Conservation (phyloP, 2,113 vertebrate genomes). For the Pseudorectes ferrugineus region DNA sequence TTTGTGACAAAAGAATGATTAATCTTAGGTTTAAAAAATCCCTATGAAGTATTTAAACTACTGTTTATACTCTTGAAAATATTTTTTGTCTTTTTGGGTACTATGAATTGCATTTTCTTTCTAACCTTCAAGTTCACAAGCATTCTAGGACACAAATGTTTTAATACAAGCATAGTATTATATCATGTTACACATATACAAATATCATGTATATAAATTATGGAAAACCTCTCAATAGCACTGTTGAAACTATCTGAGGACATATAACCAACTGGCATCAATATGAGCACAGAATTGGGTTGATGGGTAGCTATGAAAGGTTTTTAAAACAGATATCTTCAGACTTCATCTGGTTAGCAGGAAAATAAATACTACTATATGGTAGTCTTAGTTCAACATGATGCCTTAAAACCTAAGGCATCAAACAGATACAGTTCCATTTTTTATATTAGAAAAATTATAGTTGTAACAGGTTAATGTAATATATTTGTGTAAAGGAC, state of each 20-base stretch:
- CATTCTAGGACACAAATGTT: neutral
- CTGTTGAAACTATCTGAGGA: neutral
- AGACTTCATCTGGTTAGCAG: neutral
- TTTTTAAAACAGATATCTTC: neutral
- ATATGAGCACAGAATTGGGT: neutral
- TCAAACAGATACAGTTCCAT: neutral
- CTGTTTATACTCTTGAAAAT: neutral
- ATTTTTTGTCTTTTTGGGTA: neutral
- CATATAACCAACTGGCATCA: neutral
- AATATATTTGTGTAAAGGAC: neutral
- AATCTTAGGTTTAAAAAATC: neutral
- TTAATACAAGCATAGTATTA: neutral
- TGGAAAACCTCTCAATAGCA: neutral
- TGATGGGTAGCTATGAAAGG: neutral
- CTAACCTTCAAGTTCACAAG: neutral
- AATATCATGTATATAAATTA: accelerated
- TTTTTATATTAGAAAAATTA: neutral
- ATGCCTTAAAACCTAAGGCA: too few relatives aligned
- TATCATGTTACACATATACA: neutral
- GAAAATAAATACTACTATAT: neutral
- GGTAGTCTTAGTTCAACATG: neutral
- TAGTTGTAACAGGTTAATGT: neutral
- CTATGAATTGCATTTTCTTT: neutral
- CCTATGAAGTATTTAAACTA: neutral
- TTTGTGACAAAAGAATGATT: neutral